A percentile compares a stretch with the other conserved stretches of the same genome.
Conservation (phyloP, 2,888 invertebrate species). For the Coecobrya sp. region DNA sequence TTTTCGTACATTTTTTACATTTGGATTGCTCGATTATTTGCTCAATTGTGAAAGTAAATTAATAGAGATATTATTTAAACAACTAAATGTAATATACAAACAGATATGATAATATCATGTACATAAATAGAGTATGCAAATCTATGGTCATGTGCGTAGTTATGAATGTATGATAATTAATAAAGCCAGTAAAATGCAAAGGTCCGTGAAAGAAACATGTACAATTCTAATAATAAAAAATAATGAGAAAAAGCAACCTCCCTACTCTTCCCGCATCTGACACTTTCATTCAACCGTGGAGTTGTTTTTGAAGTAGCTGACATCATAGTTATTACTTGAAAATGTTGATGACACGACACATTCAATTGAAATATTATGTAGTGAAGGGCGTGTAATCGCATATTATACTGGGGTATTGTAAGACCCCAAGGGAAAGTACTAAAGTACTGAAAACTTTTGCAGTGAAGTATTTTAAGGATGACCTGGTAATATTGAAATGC, state of each 20-base stretch:
- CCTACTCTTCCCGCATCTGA: neutral
- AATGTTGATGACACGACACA: neutral
- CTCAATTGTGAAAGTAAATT: no score
- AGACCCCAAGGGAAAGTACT: neutral
- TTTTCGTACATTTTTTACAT: neutral
- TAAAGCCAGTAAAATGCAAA: no score
- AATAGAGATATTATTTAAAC: no score
- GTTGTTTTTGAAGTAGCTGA: neutral
- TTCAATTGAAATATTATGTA: neutral
- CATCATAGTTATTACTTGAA: neutral
- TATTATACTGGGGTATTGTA: neutral
- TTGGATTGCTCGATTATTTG: no score
- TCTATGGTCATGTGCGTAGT: no score
- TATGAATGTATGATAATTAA: no score
- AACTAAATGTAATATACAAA: no score
- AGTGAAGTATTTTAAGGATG: no score
- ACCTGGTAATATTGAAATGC: no score
- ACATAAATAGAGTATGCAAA: no score
- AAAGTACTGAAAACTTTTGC: neutral
- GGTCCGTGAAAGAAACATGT: neutral
- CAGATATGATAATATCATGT: no score
- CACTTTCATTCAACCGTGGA: conserved; percentile 17
- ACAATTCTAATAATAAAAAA: neutral
- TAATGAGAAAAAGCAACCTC: neutral
- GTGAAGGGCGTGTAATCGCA: neutral